Base-by-base conservation (phyloP, 2,113 vertebrate species). In the Cyprinodon variegatus region DNA sequence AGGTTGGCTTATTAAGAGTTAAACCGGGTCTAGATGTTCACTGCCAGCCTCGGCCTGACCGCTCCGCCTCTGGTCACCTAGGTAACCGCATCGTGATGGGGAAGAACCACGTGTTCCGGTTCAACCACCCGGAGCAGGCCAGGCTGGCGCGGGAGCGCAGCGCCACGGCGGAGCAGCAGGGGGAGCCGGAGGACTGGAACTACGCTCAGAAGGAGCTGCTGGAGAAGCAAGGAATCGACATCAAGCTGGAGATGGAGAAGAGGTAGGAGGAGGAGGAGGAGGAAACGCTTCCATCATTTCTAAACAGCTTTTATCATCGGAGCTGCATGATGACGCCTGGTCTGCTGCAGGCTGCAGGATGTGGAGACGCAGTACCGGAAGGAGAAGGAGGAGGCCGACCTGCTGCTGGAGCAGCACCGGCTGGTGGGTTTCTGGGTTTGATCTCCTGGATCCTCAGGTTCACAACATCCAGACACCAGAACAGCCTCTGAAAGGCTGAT, bases 181-280 rank as follows among this genome's bases (percentile, higher is more conserved):
- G 69, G 0, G 96, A 96, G 91, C 93, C 94, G 0, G 96, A 95
- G 37, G 96, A 97, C 94, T 97, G 96, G 96, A 97, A 94, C 91
- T 97, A 96, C 37, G 96, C 96, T 1, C 96, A 97, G 91, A 93
- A 84, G 72, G 96, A 97, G 45, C 91, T 96, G 69, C 87, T 97
- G 83, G 96, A 96, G 86, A 95, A 96, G 41, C 95, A 96, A 45
- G 96, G 96, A 67, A 96, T 96, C 0, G 96, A 97, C 85, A 96
- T 97, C 85, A 97, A 97, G 70, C 94, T 96, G 89, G 96, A 97
- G 91, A 97, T 97, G 96, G 96, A 97, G 93, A 96, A 96, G 85
- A 95, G 96, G 96, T 96, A 4, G 3, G 46, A 5, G 45, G 0
- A 40, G 29, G 29, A 29, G 3, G 46, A 5, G 45, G 0, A 38